Evolutionary conservation across 2,797 vertebrate species (phyloP).

Genomic region (Sebastes matsubarae): DNA sequence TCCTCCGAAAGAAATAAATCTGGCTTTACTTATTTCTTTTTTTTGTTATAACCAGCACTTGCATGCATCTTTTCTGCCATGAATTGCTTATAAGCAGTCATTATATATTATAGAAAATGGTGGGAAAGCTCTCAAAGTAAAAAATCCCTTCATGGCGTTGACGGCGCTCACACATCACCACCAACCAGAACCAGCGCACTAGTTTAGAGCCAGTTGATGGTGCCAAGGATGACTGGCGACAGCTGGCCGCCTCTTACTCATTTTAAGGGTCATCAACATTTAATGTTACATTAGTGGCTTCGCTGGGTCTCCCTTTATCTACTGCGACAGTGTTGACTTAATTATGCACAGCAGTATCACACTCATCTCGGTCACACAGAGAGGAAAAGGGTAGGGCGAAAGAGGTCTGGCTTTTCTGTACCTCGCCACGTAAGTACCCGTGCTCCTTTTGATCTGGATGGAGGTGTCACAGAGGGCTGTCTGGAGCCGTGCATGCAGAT

Average conservation of each 20-base stretch:
- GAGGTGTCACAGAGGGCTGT: constrained; percentile 53
- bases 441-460: constrained; percentile 65
- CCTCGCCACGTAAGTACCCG: constrained; percentile 25
- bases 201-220: constrained; percentile 60
- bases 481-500: constrained; percentile 33
- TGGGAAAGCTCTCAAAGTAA: neutral
- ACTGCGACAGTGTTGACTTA: constrained; percentile 75
- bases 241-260: constrained; percentile 73
- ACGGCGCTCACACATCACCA: constrained; percentile 31
- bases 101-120: neutral
- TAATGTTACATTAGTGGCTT: constrained; percentile 78
- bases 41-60: constrained; percentile 5
- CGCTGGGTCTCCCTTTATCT: constrained; percentile 71
- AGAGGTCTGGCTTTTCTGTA: constrained; percentile 23
- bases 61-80: neutral
- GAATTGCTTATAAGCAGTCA: constrained; percentile 2
- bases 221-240: constrained; percentile 72
- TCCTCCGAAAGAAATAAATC: constrained; percentile 39
- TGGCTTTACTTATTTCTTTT: constrained; percentile 10
- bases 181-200: constrained; percentile 34
- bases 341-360: constrained; percentile 69
- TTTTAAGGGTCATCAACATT: constrained; percentile 81
- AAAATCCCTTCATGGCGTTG: neutral
- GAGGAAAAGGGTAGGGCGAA: constrained; percentile 9
- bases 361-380: constrained; percentile 47